These are phyloP conservation scores for Epinotia demarniana DNA, from an alignment of 2,888 invertebrate species.

Conservation along the genomic window DNA sequence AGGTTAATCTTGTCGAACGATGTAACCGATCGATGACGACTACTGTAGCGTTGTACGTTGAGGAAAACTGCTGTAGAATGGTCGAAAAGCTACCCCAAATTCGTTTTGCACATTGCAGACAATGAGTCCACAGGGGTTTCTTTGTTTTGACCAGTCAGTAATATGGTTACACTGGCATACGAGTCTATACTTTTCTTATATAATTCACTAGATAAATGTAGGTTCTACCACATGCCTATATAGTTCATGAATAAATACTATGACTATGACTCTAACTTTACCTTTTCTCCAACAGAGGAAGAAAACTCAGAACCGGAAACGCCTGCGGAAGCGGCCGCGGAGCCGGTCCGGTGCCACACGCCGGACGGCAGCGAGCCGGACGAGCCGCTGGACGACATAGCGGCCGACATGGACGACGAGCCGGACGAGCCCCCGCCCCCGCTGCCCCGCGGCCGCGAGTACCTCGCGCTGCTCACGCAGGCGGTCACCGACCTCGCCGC, in stretches of 20 bases:
- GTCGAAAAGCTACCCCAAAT: background rate
- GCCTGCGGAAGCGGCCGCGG: conserved; percentile 49
- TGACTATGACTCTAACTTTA: background rate
- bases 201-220: too few species aligned
- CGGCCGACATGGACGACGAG: conserved; percentile 53
- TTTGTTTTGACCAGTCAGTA: too few species aligned
- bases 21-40: background rate
- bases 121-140: background rate
- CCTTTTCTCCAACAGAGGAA: conserved; percentile 60
- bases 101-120: background rate
- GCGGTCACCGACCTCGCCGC: conserved; percentile 59
- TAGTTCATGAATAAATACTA: too few species aligned
- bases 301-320: conserved; percentile 64
- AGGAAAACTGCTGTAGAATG: background rate
- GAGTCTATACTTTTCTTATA: too few species aligned
- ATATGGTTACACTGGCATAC: too few species aligned
- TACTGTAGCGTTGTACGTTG: background rate
- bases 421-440: conserved; percentile 52
- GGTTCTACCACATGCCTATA: too few species aligned
- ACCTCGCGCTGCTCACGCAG: conserved; percentile 55
- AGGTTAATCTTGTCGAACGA: background rate
- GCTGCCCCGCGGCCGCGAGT: conserved; percentile 51
- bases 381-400: conserved; percentile 56
- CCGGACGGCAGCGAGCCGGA: conserved; percentile 65
- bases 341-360: conserved; percentile 59